A percentile compares a stretch with the other conserved stretches of the same genome.
Evolutionary conservation across 2,888 invertebrate genomes (phyloP).

Genomic region (Drosophila suboccidentalis): DNA sequence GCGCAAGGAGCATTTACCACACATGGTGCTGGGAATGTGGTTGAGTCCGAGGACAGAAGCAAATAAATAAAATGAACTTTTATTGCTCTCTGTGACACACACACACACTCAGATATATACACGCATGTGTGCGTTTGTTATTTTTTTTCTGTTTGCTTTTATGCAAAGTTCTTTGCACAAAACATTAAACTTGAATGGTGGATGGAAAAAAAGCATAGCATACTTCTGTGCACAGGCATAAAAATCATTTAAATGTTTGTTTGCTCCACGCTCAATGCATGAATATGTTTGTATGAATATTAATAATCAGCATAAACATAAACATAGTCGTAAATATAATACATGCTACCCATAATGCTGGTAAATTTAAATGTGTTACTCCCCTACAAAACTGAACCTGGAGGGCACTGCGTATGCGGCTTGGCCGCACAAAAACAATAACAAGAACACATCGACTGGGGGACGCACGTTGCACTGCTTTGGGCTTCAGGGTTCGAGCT

Average conservation of each 20-base stretch:
- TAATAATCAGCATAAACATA: conserved; percentile 68
- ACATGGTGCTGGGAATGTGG: background rate
- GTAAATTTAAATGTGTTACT: conserved; percentile 40
- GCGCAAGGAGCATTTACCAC: conserved; percentile 14
- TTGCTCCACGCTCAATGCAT: conserved; percentile 44
- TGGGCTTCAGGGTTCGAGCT: conserved; percentile 1
- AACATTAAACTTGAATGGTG: conserved; percentile 71
- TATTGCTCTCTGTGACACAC: conserved; percentile 38
- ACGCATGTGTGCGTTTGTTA: conserved; percentile 12
- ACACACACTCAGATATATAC: conserved; percentile 17
- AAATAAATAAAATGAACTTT: conserved; percentile 69
- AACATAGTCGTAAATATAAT: conserved; percentile 58
- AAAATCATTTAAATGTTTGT: conserved; percentile 75
- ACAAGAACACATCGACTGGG: conserved; percentile 9
- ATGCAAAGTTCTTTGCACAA: conserved; percentile 65
- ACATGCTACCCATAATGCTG: conserved; percentile 53
- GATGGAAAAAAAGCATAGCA: conserved; percentile 39
- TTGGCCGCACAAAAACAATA: conserved; percentile 49
- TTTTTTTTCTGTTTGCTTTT: conserved; percentile 22
- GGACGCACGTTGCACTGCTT: conserved; percentile 34
- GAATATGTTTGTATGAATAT: conserved; percentile 65
- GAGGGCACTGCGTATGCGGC: conserved; percentile 27
- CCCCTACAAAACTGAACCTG: conserved; percentile 1
- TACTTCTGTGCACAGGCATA: conserved; percentile 64
- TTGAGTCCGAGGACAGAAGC: conserved; percentile 10